A percentile compares a stretch with the other conserved stretches of the same genome.
phyloP scores from a whole-genome alignment of 2,113 vertebrate genomes.

The Bubo blakistoni region DNA sequence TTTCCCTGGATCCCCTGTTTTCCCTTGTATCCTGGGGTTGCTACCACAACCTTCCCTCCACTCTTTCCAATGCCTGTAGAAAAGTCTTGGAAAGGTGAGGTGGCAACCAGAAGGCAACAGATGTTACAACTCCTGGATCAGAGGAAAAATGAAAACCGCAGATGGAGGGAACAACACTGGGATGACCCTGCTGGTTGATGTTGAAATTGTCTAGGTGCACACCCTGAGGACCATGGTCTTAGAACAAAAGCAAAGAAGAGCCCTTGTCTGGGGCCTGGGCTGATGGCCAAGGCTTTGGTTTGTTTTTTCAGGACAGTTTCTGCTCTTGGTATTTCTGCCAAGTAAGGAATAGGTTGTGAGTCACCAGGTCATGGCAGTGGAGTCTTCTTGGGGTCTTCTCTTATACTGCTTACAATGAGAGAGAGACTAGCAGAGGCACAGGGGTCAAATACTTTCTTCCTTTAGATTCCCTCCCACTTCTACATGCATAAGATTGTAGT shows the following conservation, averaged over 20 bases:
- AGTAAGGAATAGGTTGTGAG: neutral
- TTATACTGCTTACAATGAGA: neutral
- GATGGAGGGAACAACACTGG: too few species aligned
- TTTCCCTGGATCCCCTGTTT: neutral
- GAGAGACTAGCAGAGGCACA: neutral
- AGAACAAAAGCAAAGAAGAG: neutral
- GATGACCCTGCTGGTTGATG: neutral
- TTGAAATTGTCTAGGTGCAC: neutral
- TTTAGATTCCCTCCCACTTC: neutral
- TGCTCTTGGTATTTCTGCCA: neutral
- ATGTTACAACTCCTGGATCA: rapidly evolving
- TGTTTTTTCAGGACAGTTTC: neutral
- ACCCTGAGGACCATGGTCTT: neutral
- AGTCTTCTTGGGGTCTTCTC: neutral
- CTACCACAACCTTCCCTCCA: neutral
- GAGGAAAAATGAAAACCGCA: neutral
- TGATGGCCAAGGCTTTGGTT: neutral
- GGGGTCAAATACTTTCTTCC: neutral
- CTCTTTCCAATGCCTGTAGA: neutral
- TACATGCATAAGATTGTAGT: neutral
- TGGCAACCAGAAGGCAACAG: neutral
- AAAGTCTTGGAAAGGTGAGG: neutral
- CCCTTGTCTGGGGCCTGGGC: neutral
- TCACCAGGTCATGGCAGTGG: too few species aligned
- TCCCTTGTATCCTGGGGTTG: neutral